These are phyloP conservation scores for Xerus rutilus DNA, from an alignment of 2,797 vertebrate species.

Conservation along the genomic window DNA sequence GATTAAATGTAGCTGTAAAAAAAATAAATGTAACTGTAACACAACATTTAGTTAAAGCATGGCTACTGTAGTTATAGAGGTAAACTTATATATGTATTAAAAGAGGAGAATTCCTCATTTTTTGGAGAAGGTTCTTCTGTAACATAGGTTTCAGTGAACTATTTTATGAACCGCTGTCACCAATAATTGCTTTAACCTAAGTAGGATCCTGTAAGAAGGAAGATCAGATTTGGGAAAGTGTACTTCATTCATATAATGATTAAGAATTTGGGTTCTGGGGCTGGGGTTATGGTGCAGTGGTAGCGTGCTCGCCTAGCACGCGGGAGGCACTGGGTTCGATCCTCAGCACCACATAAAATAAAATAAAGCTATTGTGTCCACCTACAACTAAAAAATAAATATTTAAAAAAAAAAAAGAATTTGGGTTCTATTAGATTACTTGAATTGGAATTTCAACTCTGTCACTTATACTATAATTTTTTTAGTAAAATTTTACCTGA, in stretches of 20 bases:
- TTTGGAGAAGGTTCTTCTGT: neutral
- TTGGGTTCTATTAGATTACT: conserved; percentile 10
- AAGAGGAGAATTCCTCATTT: conserved; percentile 50
- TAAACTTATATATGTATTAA: neutral
- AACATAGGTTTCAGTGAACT: neutral
- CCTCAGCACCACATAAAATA: too few species aligned
- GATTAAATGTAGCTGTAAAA: neutral
- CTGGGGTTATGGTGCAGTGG: too few species aligned
- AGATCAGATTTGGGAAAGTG: neutral
- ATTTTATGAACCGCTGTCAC: conserved; percentile 5
- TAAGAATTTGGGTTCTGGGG: neutral
- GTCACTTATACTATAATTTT: neutral
- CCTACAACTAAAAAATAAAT: too few species aligned
- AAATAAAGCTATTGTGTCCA: too few species aligned
- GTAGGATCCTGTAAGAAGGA: conserved; percentile 19
- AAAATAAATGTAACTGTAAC: neutral
- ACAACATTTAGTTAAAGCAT: conserved; percentile 23
- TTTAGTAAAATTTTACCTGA: conserved; percentile 18
- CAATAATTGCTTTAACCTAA: neutral
- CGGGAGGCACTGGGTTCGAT: too few species aligned
- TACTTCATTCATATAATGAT: neutral
- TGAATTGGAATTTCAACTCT: conserved; percentile 32
- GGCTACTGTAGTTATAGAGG: neutral
- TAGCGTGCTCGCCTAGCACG: too few species aligned
- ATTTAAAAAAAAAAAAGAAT: too few species aligned